Percentiles rank a stretch among this genome's conserved stretches.
Conservation (phyloP, 2,797 vertebrate genomes). For the Catharus ustulatus region DNA sequence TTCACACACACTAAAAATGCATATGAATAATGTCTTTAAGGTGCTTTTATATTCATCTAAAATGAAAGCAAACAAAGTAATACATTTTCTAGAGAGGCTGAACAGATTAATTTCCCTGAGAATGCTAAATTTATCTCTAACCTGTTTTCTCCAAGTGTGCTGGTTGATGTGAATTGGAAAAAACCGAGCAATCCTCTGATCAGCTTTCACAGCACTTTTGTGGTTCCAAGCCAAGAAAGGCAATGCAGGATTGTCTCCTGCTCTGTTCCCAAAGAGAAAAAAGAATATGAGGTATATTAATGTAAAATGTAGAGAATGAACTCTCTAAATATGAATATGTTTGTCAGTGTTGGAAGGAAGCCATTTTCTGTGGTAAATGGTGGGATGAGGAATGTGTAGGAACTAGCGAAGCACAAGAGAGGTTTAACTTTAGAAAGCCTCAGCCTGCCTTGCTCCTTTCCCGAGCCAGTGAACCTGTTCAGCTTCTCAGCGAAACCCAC, state of each 20-base stretch:
- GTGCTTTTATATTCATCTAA: conserved; percentile 61
- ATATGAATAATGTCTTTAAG: conserved; percentile 65
- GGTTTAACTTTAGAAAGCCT: not conserved
- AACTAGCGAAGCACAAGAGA: not conserved
- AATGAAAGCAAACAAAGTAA: conserved; percentile 69
- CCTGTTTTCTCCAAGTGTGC: conserved; percentile 47
- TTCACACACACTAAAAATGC: conserved; percentile 9
- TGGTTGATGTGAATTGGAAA: conserved; percentile 26
- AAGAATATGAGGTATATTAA: not conserved
- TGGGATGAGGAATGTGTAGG: not conserved
- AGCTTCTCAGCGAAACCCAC: not conserved
- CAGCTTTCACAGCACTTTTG: not conserved
- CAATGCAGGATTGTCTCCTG: not conserved
- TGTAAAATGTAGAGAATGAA: not conserved
- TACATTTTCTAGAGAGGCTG: conserved; percentile 59
- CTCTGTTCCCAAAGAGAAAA: not conserved
- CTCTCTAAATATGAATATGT: not conserved
- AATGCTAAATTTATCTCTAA: conserved; percentile 64
- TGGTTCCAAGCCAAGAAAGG: not conserved
- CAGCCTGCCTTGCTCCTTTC: not conserved
- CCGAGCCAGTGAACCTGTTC: not conserved
- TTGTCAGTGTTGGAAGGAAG: not conserved
- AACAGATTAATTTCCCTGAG: conserved; percentile 52
- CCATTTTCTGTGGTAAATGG: not conserved
- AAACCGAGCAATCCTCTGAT: not conserved